These are phyloP conservation scores for Neoascia interrupta DNA, from an alignment of 2,888 invertebrate genomes.

Conservation along the genomic window DNA sequence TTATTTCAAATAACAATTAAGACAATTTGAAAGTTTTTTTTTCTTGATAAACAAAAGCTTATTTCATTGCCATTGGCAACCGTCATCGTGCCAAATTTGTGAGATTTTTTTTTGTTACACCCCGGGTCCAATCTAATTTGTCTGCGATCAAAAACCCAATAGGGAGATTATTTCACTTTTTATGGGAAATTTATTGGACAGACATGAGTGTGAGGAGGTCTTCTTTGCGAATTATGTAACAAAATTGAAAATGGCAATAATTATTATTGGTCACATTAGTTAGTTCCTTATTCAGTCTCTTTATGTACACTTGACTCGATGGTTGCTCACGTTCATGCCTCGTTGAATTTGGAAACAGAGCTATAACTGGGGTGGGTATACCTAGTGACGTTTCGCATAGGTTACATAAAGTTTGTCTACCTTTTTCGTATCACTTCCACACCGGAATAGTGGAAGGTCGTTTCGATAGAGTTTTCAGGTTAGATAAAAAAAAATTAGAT, in stretches of 20 bases:
- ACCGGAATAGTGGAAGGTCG: slow-evolving; percentile 41
- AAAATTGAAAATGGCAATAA: too few species aligned
- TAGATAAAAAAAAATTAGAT: not conserved
- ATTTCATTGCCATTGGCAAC: slow-evolving; percentile 8
- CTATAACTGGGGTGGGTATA: slow-evolving; percentile 24
- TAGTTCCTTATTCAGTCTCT: too few species aligned
- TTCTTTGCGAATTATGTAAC: slow-evolving; percentile 46
- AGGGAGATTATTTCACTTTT: slow-evolving; percentile 26
- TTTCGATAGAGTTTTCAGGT: slow-evolving; percentile 1
- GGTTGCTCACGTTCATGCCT: slow-evolving; percentile 45
- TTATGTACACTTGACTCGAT: slow-evolving; percentile 19
- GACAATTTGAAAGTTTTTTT: slow-evolving; percentile 8
- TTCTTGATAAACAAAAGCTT: too few species aligned
- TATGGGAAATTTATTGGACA: slow-evolving; percentile 27
- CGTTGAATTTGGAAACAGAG: slow-evolving; percentile 42
- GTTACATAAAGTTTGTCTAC: slow-evolving; percentile 2
- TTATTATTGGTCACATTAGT: slow-evolving; percentile 48
- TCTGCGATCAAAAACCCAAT: too few species aligned
- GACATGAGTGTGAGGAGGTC: slow-evolving; percentile 19
- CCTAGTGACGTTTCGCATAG: slow-evolving; percentile 17
- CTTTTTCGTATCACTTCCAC: slow-evolving; percentile 16
- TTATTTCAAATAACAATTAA: slow-evolving; percentile 32
- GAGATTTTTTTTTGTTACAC: slow-evolving; percentile 34
- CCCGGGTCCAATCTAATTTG: too few species aligned
- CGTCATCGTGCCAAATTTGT: slow-evolving; percentile 17